These are phyloP conservation scores for Cliona cf. orientalis DNA, from an alignment of 37 sponge, comb jelly and placozoan species.

Conservation along the genomic window DNA sequence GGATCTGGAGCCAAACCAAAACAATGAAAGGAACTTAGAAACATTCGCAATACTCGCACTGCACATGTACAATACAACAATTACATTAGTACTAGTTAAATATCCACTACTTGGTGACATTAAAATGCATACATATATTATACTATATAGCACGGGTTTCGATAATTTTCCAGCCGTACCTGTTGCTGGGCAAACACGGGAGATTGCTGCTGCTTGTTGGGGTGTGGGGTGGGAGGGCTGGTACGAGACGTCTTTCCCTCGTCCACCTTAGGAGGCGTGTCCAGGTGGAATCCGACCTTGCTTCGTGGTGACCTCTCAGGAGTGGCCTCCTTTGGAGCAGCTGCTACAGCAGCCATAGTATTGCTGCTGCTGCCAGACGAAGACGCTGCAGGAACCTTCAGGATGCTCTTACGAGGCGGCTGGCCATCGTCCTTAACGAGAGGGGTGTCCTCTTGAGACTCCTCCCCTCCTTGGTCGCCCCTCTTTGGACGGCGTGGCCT, in stretches of 20 bases:
- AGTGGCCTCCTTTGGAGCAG: not conserved
- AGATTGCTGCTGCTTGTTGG: slow-evolving; percentile 3
- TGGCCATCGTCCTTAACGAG: too few relatives aligned
- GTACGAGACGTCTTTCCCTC: not conserved
- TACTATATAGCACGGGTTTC: too few relatives aligned
- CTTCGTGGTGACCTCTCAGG: slow-evolving; percentile 18
- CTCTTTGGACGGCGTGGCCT: slow-evolving; percentile 13
- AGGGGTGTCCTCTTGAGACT: not conserved
- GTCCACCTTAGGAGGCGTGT: slow-evolving; percentile 10
- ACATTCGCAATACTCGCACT: too few relatives aligned
- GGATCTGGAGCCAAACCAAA: not conserved
- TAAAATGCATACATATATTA: too few relatives aligned
- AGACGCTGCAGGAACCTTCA: slow-evolving; percentile 7
- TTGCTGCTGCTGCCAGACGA: not conserved
- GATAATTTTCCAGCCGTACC: too few relatives aligned
- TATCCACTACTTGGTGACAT: too few relatives aligned
- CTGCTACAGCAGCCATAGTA: too few relatives aligned
- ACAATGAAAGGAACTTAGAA: too few relatives aligned
- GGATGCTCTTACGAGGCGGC: slow-evolving; percentile 39
- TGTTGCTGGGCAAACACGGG: not conserved
- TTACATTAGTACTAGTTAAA: too few relatives aligned
- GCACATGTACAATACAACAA: too few relatives aligned
- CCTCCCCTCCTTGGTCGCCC: not conserved
- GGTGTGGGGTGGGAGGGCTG: slow-evolving; percentile 62
- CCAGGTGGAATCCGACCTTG: slow-evolving; percentile 35